Conservation (phyloP, 1,140 invertebrate genomes). For the Holotrichia oblita region DNA sequence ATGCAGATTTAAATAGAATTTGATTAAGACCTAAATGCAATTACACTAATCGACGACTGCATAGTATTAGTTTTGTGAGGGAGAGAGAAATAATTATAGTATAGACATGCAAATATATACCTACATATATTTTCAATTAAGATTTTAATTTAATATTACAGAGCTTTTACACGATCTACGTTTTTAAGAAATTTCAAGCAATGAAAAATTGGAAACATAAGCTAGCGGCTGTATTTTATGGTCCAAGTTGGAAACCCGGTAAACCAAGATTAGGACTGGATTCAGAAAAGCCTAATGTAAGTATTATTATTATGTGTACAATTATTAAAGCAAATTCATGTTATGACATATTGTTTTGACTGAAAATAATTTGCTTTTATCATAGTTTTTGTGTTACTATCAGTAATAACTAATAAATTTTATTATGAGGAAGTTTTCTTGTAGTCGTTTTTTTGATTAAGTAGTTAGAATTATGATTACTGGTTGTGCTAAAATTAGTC, state of each 20-base stretch:
- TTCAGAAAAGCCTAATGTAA: constrained; percentile 81
- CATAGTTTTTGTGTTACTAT: no score
- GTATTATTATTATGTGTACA: neutral
- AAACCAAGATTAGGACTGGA: constrained; percentile 80
- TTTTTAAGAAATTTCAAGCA: constrained; percentile 68
- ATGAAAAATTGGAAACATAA: constrained; percentile 71
- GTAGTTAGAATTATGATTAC: no score
- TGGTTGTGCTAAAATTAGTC: no score
- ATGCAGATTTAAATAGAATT: neutral
- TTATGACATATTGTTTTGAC: no score
- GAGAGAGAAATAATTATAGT: no score
- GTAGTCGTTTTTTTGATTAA: no score
- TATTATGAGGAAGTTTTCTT: no score
- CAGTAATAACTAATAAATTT: no score
- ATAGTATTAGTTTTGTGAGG: no score
- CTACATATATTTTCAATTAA: neutral
- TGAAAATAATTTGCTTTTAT: no score
- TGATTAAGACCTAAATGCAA: neutral
- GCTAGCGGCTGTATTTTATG: constrained; percentile 78
- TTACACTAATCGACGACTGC: neutral
- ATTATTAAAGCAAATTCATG: no score
- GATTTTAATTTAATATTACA: constrained; percentile 60
- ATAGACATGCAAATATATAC: no score
- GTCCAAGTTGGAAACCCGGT: constrained; percentile 89
- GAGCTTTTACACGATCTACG: constrained; percentile 77